Evolutionary conservation across 1,140 invertebrate species (phyloP).

Genomic region (Drosophila auraria): DNA sequence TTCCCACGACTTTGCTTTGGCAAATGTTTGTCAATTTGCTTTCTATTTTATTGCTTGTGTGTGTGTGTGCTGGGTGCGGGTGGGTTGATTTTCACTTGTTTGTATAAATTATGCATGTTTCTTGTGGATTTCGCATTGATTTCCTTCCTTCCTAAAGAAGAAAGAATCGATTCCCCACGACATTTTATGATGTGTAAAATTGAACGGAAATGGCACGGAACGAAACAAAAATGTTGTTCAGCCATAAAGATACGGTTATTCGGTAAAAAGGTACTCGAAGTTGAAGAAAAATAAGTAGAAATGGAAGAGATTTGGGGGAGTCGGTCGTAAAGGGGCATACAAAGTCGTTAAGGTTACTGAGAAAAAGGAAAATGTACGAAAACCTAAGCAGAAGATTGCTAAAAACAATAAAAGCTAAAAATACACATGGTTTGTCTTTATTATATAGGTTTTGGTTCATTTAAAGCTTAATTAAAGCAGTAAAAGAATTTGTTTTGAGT

Average conservation of each 20-base stretch:
- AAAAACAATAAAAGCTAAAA: background rate
- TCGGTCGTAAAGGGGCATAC: slow-evolving; percentile 12
- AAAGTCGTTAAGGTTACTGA: background rate
- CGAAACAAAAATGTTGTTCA: slow-evolving; percentile 17
- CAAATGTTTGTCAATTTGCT: slow-evolving; percentile 70
- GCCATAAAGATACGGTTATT: slow-evolving; percentile 23
- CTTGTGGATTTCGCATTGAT: slow-evolving; percentile 68
- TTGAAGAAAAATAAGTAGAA: background rate
- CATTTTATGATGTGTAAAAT: slow-evolving; percentile 77
- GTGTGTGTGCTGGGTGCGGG: slow-evolving; percentile 16
- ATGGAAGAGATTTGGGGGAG: slow-evolving; percentile 5
- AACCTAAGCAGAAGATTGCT: background rate
- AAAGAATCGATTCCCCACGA: slow-evolving; percentile 41
- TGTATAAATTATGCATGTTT: slow-evolving; percentile 78
- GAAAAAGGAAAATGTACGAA: background rate
- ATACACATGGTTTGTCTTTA: background rate
- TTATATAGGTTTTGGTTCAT: too few relatives aligned
- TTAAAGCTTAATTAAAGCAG: background rate
- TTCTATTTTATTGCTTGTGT: slow-evolving; percentile 68
- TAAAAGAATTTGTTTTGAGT: background rate
- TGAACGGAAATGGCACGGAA: slow-evolving; percentile 42
- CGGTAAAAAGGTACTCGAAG: slow-evolving; percentile 13
- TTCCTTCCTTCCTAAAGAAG: slow-evolving; percentile 22
- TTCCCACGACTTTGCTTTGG: slow-evolving; percentile 21
- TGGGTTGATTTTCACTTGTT: slow-evolving; percentile 57